Base-by-base conservation (phyloP, 2,797 vertebrate species). In the Myotis pilosus region DNA sequence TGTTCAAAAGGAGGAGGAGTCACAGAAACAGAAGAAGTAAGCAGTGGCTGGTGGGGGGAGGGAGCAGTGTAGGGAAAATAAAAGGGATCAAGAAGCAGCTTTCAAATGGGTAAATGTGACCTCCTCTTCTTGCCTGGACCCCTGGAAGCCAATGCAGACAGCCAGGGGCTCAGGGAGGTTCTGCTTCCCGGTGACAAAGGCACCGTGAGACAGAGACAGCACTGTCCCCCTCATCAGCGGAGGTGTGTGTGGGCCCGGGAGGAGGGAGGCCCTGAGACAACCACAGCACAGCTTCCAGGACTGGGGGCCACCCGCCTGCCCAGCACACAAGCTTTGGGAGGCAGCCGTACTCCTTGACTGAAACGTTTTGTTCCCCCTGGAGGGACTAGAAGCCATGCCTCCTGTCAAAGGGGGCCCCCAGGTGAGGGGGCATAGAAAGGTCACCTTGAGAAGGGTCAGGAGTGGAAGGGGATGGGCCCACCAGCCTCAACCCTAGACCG, bases 11-110 rank as follows among this genome's bases (percentile, higher is more conserved):
- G 84, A 93, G 25, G 84, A 28, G 88, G 80, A 74, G 60, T 23
- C 86, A 91, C 79, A 96, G 89, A 41, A 88, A 11, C 12, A 72
- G 80, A 69, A 79, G 36, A 19, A 44, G 94, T 96, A 89, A 91
- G 86, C 68, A 25, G 60, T 11, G 8, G 8, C 23, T 28, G 22
- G 55, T 6, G 2, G 3, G 19, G 25, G 53, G 44, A 17, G 19
- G 8, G 3, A 2, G 12, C 12, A 62, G 13, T 87, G 25, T 44
- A 33, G 33, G 72, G 47, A 41, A 72, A 22, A 23, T 28, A 19
- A 47, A 82, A 57, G 41, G 38, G 51, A 8, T 51, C 10, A 25
- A 30, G 28, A 38, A n/a, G 3, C 20, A 36, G 20, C 62, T 75
- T 53, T 89, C 38, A 23, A 0, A 16, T 4, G 62, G 71, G 5